These are phyloP conservation scores for Desmodus rotundus DNA, from an alignment of 2,113 vertebrate species.

Conservation along the genomic window DNA sequence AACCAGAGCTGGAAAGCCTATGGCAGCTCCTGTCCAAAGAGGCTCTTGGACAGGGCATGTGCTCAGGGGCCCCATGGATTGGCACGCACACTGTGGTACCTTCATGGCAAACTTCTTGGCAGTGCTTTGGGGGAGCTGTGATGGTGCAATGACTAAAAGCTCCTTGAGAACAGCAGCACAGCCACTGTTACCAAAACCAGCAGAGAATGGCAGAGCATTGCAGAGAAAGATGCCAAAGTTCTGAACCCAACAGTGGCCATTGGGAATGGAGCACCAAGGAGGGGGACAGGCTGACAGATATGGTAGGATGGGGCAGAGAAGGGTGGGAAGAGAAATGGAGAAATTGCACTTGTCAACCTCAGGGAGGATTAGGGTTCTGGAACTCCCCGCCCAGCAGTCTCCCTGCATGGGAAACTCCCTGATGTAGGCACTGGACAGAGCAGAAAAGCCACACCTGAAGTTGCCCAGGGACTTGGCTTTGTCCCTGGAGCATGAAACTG, in stretches of 20 bases:
- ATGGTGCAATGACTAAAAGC: neutral
- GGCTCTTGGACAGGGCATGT: neutral
- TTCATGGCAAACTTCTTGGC: no score
- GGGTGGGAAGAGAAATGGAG: neutral
- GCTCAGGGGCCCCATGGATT: neutral
- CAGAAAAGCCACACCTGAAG: conserved; percentile 4
- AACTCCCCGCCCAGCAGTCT: neutral
- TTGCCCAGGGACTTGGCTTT: conserved; percentile 32
- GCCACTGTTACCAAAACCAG: neutral
- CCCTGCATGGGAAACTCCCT: neutral
- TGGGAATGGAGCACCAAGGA: neutral
- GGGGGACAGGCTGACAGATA: neutral
- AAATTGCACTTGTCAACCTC: neutral
- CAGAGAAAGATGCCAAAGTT: neutral
- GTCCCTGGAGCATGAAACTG: conserved; percentile 12
- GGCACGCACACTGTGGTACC: neutral
- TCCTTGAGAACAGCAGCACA: neutral
- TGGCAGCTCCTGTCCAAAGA: neutral
- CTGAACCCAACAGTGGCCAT: neutral
- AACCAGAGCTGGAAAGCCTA: neutral
- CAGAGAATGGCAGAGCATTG: neutral
- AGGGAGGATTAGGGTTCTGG: neutral
- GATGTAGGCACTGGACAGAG: neutral
- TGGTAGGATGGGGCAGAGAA: neutral
- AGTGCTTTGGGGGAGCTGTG: neutral